Conservation (phyloP, 2,888 invertebrate species). For the Anticlea derivata region DNA sequence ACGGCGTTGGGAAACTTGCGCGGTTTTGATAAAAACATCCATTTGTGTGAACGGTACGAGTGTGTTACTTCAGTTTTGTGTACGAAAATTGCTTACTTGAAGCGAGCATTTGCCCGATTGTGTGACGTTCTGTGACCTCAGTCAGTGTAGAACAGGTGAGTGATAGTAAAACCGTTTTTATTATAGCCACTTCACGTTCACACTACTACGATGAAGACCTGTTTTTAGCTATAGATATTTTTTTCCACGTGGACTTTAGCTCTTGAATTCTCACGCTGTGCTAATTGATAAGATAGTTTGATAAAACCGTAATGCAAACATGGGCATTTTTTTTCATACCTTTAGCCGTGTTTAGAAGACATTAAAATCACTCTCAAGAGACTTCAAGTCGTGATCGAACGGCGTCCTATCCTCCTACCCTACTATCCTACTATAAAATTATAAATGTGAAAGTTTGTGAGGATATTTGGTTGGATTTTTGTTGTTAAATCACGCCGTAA, state of each 20-base stretch:
- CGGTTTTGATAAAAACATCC: constrained; percentile 72
- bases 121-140: constrained; percentile 30
- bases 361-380: no score
- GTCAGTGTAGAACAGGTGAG: constrained; percentile 37
- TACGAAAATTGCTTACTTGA: constrained; percentile 30
- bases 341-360: background rate
- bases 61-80: constrained; percentile 53
- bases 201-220: constrained; percentile 20
- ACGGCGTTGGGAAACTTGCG: constrained; percentile 70
- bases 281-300: constrained; percentile 31
- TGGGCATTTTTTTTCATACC: background rate
- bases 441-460: no score
- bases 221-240: constrained; percentile 22
- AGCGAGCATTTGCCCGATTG: constrained; percentile 20
- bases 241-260: constrained; percentile 29
- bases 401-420: no score
- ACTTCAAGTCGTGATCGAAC: no score
- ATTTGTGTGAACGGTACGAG: constrained; percentile 55
- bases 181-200: constrained; percentile 20
- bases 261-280: constrained; percentile 18
- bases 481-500: no score
- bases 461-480: no score
- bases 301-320: constrained; percentile 13
- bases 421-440: no score
- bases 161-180: constrained; percentile 44